Percentiles rank a stretch among this genome's conserved stretches.
Evolutionary conservation across 2,888 invertebrate species (phyloP).

Genomic region (Habrosyne pyritoides): DNA sequence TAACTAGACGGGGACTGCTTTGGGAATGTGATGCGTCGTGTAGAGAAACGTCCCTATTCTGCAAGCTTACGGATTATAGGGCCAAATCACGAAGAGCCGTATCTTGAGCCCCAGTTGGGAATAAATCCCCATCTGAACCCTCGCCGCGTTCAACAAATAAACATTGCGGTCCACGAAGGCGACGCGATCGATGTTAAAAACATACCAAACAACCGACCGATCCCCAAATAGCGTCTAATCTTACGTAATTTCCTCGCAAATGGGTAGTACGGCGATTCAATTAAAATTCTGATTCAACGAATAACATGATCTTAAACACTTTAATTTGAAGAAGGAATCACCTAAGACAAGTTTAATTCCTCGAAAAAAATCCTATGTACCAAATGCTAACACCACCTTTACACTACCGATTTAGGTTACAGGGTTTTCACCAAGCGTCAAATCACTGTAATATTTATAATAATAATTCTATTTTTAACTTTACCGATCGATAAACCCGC

Average conservation of each 20-base stretch:
- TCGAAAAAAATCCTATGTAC: background rate
- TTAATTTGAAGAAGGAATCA: conserved; percentile 21
- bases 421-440: too few relatives aligned
- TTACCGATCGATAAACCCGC: too few relatives aligned
- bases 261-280: conserved; percentile 45
- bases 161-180: conserved; percentile 57
- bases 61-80: conserved; percentile 51
- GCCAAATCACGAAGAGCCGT: conserved; percentile 58
- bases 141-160: conserved; percentile 60
- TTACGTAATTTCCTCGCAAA: conserved; percentile 55
- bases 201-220: conserved; percentile 46
- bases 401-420: too few relatives aligned
- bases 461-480: too few relatives aligned
- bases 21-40: conserved; percentile 20
- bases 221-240: conserved; percentile 53
- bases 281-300: conserved; percentile 48
- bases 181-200: conserved; percentile 60
- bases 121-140: conserved; percentile 68
- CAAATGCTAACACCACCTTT: too few relatives aligned
- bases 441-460: too few relatives aligned
- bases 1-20: conserved; percentile 24
- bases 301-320: conserved; percentile 39
- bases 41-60: conserved; percentile 30
- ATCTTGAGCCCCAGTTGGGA: conserved; percentile 60
- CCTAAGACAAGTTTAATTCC: too few relatives aligned